phyloP scores from a whole-genome alignment of 1,140 invertebrate species.

The Heliothis virescens region DNA sequence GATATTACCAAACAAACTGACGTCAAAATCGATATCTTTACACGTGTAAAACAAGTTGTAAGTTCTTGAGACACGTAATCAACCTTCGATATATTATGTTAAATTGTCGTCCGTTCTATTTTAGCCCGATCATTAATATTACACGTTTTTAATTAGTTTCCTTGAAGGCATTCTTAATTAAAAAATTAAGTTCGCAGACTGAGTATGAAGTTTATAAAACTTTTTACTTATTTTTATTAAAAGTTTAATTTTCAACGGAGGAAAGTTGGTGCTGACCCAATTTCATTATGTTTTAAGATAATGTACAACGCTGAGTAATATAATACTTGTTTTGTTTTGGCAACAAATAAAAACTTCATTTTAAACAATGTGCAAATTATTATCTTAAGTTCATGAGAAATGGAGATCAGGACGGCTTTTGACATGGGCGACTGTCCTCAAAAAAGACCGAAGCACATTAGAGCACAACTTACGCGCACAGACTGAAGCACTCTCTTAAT shows the following conservation, averaged over 20 bases:
- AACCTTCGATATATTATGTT: no score
- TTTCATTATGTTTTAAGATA: constrained; percentile 3
- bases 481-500: no score
- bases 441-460: no score
- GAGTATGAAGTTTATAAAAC: constrained; percentile 3
- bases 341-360: no score
- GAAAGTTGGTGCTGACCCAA: neutral
- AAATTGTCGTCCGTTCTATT: neutral
- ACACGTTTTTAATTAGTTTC: constrained; percentile 29
- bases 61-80: no score
- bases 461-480: no score
- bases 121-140: neutral
- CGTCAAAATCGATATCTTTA: neutral
- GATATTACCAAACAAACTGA: neutral
- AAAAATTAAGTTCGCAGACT: constrained; percentile 3
- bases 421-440: no score
- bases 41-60: neutral
- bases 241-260: constrained; percentile 13
- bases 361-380: no score
- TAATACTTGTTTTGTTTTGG: neutral
- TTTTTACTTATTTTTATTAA: constrained; percentile 25
- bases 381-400: no score
- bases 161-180: constrained; percentile 12
- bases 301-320: constrained; percentile 3
- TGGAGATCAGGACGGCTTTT: no score